These are phyloP conservation scores for Spisula subtruncata DNA, from an alignment of 2,888 invertebrate genomes.

Conservation along the genomic window DNA sequence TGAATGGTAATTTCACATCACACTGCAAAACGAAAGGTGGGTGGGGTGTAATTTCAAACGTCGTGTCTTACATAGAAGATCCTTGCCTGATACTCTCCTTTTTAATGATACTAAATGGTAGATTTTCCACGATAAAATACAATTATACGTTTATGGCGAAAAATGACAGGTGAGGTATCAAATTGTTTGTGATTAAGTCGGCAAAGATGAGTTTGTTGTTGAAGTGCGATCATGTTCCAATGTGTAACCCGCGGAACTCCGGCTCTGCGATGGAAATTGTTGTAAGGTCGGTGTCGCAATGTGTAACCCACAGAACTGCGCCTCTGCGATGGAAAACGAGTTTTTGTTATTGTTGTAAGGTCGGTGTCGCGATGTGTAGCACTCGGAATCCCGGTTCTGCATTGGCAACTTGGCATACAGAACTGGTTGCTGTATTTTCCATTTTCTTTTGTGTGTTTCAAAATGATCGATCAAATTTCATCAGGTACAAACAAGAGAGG, in stretches of 20 bases:
- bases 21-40: slow-evolving; percentile 46
- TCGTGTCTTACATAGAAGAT: slow-evolving; percentile 44
- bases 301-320: not conserved
- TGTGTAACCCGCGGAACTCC: not conserved
- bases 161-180: slow-evolving; percentile 50
- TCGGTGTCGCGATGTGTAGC: slow-evolving; percentile 4
- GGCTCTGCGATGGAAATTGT: not conserved
- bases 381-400: not conserved
- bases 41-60: slow-evolving; percentile 61
- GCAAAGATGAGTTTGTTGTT: not conserved
- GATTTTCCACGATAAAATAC: slow-evolving; percentile 54
- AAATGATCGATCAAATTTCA: not conserved
- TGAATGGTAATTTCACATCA: slow-evolving; percentile 46
- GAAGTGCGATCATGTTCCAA: not conserved
- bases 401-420: not conserved
- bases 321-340: not conserved
- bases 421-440: not conserved
- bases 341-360: not conserved
- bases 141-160: slow-evolving; percentile 60
- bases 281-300: no score
- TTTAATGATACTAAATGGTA: slow-evolving; percentile 57
- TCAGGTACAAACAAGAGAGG: not conserved
- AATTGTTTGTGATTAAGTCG: slow-evolving; percentile 27
- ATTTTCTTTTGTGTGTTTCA: not conserved
- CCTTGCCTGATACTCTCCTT: slow-evolving; percentile 47